A percentile compares a stretch with the other conserved stretches of the same genome.
Conservation (phyloP, 2,797 vertebrate species). For the Scolopax rusticola region DNA sequence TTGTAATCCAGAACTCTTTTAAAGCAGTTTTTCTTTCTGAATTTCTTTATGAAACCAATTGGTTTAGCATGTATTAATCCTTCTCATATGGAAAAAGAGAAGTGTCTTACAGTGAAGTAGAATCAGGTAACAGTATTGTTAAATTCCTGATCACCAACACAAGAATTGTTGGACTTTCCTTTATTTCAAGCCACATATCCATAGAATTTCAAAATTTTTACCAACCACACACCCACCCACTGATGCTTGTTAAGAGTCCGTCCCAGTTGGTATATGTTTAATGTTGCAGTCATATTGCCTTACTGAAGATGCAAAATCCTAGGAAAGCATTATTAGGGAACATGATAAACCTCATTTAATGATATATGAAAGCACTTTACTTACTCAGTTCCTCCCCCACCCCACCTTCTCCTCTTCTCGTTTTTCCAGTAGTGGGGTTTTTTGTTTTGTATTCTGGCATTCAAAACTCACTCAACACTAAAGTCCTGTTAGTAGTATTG, state of each 20-base stretch:
- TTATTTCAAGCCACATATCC: neutral
- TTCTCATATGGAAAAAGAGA: neutral
- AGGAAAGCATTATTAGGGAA: neutral
- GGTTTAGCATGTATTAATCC: neutral
- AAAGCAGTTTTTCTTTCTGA: neutral
- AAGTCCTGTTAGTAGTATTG: neutral
- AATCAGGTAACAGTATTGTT: neutral
- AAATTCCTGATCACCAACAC: neutral
- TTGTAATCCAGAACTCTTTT: neutral
- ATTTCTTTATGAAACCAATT: neutral
- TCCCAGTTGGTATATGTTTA: neutral
- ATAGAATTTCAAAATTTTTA: neutral
- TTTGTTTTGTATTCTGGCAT: neutral
- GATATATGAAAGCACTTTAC: neutral
- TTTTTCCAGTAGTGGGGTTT: neutral
- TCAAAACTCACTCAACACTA: neutral
- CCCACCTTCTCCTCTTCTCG: too few relatives aligned
- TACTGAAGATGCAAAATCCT: neutral
- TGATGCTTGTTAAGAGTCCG: neutral
- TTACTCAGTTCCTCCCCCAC: neutral
- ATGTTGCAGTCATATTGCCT: neutral
- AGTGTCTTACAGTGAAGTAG: neutral
- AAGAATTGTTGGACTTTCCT: neutral
- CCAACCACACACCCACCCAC: fast-evolving
- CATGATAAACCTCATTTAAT: neutral